Conservation (phyloP, 1,140 invertebrate species). For the Archivesica marissinica region DNA sequence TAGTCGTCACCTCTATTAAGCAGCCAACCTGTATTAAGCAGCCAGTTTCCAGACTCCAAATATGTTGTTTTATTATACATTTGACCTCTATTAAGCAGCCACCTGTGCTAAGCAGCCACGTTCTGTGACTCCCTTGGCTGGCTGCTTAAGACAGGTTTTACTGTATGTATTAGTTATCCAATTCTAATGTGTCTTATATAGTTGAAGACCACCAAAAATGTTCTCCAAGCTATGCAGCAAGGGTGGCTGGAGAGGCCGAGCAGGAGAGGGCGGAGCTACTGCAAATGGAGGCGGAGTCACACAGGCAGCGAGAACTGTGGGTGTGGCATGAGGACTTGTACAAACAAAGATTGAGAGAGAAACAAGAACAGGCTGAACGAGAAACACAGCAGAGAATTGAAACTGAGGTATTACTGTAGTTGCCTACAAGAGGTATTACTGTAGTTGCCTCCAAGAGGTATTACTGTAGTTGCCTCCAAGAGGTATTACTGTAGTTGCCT, state of each 20-base stretch:
- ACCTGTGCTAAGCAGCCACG: background rate
- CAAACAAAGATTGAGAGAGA: slow-evolving; percentile 69
- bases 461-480: background rate
- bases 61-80: background rate
- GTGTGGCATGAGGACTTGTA: slow-evolving; percentile 66
- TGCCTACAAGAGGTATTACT: background rate
- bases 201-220: background rate
- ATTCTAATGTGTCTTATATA: background rate
- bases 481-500: background rate
- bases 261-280: slow-evolving; percentile 27
- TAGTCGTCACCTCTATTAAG: no score
- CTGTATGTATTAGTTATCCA: background rate
- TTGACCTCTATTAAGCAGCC: background rate
- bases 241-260: slow-evolving; percentile 17
- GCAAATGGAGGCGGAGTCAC: slow-evolving; percentile 65
- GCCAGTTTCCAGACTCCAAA: background rate
- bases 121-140: background rate
- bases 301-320: slow-evolving; percentile 66
- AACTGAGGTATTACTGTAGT: slow-evolving; percentile 31
- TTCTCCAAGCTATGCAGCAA: slow-evolving; percentile 43
- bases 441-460: background rate
- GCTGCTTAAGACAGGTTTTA: background rate
- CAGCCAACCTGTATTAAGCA: background rate
- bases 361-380: slow-evolving; percentile 71
- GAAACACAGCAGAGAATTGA: slow-evolving; percentile 71